Conservation (phyloP, 2,888 invertebrate species). For the Meghimatium bilineatum region DNA sequence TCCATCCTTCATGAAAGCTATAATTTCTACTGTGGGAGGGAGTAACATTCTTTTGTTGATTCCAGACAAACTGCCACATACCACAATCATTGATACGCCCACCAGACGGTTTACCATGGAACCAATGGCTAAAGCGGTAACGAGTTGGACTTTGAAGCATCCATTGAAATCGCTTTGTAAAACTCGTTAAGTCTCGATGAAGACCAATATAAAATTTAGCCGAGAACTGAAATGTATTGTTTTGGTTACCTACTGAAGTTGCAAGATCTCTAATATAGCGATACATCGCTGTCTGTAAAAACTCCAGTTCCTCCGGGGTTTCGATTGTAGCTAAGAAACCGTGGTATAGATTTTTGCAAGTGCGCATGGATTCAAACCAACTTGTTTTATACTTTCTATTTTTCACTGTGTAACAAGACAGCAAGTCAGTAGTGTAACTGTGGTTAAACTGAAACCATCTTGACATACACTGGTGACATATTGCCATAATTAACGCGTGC, state of each 20-base stretch:
- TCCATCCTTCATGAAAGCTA: conserved; percentile 4
- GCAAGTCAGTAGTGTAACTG: neutral
- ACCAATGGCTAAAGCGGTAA: neutral
- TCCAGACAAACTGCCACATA: neutral
- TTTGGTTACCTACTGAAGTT: neutral
- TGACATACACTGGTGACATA: neutral
- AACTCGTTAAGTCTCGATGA: neutral
- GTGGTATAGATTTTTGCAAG: neutral
- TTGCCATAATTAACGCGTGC: no score
- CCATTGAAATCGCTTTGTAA: conserved; percentile 1
- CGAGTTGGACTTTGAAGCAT: no score
- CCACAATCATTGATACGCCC: neutral
- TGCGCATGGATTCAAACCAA: neutral
- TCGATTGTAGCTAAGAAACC: neutral
- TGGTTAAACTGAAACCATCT: neutral
- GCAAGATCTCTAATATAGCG: neutral
- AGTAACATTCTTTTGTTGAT: neutral
- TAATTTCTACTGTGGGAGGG: no score
- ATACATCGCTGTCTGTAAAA: neutral
- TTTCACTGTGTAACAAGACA: neutral
- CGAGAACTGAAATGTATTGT: neutral
- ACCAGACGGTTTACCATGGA: neutral
- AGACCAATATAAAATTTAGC: neutral
- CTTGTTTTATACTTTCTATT: neutral
- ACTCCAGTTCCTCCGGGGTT: neutral